phyloP scores from a whole-genome alignment of 2,888 invertebrate genomes.

The Papilio protenor region DNA sequence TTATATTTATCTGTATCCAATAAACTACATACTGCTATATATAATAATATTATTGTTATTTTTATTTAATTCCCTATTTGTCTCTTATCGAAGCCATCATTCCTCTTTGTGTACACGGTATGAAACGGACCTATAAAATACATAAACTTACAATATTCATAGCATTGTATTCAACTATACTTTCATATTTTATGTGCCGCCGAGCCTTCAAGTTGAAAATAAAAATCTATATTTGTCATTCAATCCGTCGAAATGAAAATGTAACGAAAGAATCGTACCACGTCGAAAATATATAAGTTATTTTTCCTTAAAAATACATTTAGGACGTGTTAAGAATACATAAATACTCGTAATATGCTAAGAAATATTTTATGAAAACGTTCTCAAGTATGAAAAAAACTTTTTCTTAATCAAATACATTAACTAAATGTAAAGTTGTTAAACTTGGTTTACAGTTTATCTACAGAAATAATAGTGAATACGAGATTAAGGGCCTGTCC shows the following conservation, averaged over 20 bases:
- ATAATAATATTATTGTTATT: background rate
- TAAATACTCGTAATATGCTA: background rate
- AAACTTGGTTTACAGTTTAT: background rate
- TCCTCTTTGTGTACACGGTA: constrained; percentile 28
- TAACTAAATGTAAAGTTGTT: background rate
- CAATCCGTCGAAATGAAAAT: constrained; percentile 28
- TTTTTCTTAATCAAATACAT: background rate
- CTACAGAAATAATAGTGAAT: background rate
- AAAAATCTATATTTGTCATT: constrained; percentile 42
- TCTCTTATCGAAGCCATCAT: constrained; percentile 24
- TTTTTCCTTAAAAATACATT: constrained; percentile 15
- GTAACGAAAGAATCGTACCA: constrained; percentile 20
- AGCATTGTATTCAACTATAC: constrained; percentile 28
- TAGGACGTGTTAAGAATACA: constrained; percentile 17
- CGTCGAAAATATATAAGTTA: constrained; percentile 22
- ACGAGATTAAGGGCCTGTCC: background rate
- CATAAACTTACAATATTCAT: constrained; percentile 38
- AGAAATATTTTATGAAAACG: background rate
- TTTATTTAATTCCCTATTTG: background rate
- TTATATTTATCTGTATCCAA: too few species aligned
- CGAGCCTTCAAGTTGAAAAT: constrained; percentile 39
- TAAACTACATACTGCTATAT: too few species aligned
- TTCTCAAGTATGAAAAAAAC: background rate
- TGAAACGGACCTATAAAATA: constrained; percentile 37
- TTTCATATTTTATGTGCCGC: constrained; percentile 38